These are phyloP conservation scores for Lithophane ornitopus DNA, from an alignment of 2,888 invertebrate genomes.

Conservation along the genomic window DNA sequence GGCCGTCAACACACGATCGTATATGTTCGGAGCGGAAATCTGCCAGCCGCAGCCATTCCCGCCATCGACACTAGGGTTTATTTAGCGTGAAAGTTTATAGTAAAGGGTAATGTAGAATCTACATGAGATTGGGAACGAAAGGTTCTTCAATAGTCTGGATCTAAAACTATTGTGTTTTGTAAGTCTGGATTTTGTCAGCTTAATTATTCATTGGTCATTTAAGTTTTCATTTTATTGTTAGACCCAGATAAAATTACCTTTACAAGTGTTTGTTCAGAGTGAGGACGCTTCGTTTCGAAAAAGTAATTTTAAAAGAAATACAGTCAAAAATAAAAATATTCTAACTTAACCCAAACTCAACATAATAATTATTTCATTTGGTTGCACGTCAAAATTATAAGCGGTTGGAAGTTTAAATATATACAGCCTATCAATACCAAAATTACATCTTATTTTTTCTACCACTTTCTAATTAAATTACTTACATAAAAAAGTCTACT, in stretches of 20 bases:
- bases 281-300: too few relatives aligned
- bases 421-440: too few relatives aligned
- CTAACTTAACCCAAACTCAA: not conserved
- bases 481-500: too few relatives aligned
- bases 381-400: not conserved
- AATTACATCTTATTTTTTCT: too few relatives aligned
- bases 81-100: constrained; percentile 60
- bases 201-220: not conserved
- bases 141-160: constrained; percentile 15
- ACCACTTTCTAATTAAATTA: not conserved
- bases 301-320: too few relatives aligned
- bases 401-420: not conserved
- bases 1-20: constrained; percentile 44
- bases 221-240: not conserved
- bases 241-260: too few relatives aligned
- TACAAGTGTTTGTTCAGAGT: not conserved
- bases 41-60: constrained; percentile 40
- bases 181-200: not conserved
- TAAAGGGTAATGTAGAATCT: constrained; percentile 30
- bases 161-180: not conserved
- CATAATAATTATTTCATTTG: not conserved
- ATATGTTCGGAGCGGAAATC: constrained; percentile 49
- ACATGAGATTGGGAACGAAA: constrained; percentile 19
- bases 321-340: not conserved
- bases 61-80: constrained; percentile 51